Evolutionary conservation across 2,888 invertebrate species (phyloP), one percentile per base, ranked within the genome.

Genomic region (Ophion ventricosus): DNA sequence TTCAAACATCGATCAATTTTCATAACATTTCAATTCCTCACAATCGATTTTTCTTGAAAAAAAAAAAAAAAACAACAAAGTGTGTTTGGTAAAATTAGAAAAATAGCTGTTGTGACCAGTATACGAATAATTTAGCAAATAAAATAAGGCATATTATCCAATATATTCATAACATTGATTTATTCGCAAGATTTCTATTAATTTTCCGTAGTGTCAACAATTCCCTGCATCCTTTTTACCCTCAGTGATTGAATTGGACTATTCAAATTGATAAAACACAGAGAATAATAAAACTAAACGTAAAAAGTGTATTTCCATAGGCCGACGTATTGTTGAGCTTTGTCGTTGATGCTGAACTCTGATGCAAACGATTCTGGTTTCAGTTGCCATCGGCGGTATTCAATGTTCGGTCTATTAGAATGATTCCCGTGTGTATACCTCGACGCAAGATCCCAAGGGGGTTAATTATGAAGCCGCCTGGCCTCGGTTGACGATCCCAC

Each of bases 391-490:
- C 35, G 26, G 25, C 43, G 67, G 56, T 76, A 67, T 66, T 35
- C 57, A 76, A 67, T 43, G 57, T 67, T 56, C 59, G 40, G 56
- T n/a, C 67, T 29, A 43, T 61, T 49, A 26, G 75, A 70, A 70
- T 70, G 56, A 70, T 81, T 64, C 69, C 64, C 75, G n/a, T 64
- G 35, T 75, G 59, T 64, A 29, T 29, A 70, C 43, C 49, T 64
- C 59, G 75, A 29, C 35, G 49, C 70, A 83, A 82, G 26, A 49
- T 79, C 82, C 69, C 74, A 70, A 70, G 78, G 72, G 79, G 82
- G 72, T 76, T 82, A 79, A 84, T 84, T 84, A 84, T 84, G 63
- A 79, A 82, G 29, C 61, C 76, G 43, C 59, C 66, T 23, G 61
- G 66, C 66, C 66, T 35, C 29, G 79, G 74, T 57, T 70, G 57